phyloP scores from a whole-genome alignment of 2,113 vertebrate species.

The Hippolais icterina region DNA sequence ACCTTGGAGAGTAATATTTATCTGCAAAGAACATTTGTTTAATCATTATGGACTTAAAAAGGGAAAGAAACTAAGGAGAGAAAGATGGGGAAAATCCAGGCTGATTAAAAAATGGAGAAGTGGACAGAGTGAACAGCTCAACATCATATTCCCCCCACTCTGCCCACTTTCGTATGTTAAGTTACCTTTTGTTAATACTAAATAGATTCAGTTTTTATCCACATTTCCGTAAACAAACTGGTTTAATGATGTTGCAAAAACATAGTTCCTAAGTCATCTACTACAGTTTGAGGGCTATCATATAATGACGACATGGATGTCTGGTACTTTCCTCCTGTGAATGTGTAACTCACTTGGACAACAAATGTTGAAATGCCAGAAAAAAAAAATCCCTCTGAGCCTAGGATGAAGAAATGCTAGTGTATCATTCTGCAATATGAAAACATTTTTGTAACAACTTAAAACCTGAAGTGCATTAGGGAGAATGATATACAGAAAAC shows the following conservation, averaged over 20 bases:
- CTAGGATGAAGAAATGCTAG: background rate
- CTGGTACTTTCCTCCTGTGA: background rate
- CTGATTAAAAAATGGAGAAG: background rate
- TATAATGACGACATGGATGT: background rate
- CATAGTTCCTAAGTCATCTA: background rate
- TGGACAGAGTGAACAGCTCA: background rate
- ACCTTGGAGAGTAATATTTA: background rate
- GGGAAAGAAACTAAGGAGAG: background rate
- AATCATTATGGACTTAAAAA: background rate
- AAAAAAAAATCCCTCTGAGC: background rate
- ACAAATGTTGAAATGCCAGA: background rate
- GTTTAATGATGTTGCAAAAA: background rate
- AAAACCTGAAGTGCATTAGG: background rate
- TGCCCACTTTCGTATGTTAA: background rate
- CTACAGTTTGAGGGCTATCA: background rate
- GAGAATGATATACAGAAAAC: background rate
- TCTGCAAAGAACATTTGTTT: background rate
- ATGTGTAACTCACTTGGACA: background rate
- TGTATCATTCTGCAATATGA: background rate
- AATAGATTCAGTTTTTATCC: background rate
- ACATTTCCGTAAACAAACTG: background rate
- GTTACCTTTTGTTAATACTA: background rate
- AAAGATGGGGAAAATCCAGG: background rate
- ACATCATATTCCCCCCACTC: fast-evolving
- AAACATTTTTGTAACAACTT: background rate